A percentile compares a stretch with the other conserved stretches of the same genome.
These are phyloP conservation scores for Leptobrachium ailaonicum DNA, from an alignment of 2,113 vertebrate genomes.

Conservation along the genomic window DNA sequence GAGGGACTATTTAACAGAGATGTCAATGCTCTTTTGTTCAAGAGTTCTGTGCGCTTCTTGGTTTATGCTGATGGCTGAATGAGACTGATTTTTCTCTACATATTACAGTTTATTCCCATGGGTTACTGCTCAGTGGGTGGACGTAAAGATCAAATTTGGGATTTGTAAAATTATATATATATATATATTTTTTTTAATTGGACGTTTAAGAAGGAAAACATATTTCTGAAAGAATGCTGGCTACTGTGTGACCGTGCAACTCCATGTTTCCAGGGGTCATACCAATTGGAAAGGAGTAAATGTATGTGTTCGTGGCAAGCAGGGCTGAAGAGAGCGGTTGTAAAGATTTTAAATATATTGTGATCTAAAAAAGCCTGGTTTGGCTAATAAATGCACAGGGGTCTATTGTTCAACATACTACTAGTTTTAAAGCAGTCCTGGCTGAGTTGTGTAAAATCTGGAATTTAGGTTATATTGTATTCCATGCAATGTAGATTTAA, in stretches of 20 bases:
- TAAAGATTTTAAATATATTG: too few species aligned
- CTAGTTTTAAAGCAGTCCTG: too few species aligned
- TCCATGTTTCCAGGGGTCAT: neutral
- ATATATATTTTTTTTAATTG: constrained; percentile 30
- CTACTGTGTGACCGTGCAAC: neutral
- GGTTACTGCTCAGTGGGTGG: constrained; percentile 4
- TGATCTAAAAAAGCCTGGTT: too few species aligned
- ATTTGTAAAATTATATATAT: constrained; percentile 28
- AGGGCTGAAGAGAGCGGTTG: too few species aligned
- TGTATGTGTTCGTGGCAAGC: too few species aligned
- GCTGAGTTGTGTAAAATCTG: too few species aligned
- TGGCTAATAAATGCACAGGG: too few species aligned
- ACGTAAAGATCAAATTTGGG: constrained; percentile 5
- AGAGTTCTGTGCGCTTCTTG: constrained; percentile 24
- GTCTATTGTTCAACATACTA: too few species aligned
- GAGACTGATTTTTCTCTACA: constrained; percentile 29
- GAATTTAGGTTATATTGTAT: too few species aligned
- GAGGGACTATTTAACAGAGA: constrained; percentile 38
- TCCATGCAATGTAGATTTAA: too few species aligned
- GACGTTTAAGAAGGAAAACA: constrained; percentile 38
- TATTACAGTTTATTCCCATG: constrained; percentile 21
- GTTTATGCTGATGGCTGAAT: constrained; percentile 39
- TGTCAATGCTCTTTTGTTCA: constrained; percentile 46
- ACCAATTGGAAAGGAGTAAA: constrained; percentile 1
- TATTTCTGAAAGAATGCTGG: constrained; percentile 25